Evolutionary conservation across 2,797 vertebrate genomes (phyloP).

Genomic region (Vireo griseus): DNA sequence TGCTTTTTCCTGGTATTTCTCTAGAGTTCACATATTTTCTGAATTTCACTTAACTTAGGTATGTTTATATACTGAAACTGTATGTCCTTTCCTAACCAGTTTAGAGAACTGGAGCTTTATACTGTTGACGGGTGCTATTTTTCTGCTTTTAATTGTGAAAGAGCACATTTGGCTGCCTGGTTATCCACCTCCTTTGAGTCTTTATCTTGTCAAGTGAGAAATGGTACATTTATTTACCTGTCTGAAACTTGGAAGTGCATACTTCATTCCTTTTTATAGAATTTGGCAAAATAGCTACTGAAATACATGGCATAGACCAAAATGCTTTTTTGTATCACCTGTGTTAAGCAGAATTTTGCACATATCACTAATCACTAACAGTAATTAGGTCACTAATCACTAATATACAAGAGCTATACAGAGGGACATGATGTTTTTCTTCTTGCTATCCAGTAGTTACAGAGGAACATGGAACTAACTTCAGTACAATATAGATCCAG

Average conservation of each 20-base stretch:
- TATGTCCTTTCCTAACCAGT: conserved; percentile 32
- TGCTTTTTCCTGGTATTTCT: not conserved
- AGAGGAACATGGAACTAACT: not conserved
- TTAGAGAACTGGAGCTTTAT: conserved; percentile 16
- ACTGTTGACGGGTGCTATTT: not conserved
- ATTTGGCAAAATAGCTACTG: not conserved
- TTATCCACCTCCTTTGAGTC: conserved; percentile 13
- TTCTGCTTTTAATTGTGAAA: conserved; percentile 32
- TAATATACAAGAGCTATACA: not conserved
- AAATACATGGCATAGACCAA: not conserved
- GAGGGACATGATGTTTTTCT: not conserved
- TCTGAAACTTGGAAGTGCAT: not conserved
- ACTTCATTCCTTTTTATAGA: not conserved
- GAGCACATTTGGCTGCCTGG: not conserved
- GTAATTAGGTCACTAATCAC: not conserved
- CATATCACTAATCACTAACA: not conserved
- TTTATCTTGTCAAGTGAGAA: conserved; percentile 36
- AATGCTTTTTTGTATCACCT: not conserved
- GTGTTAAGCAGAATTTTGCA: not conserved
- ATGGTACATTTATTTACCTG: conserved; percentile 13
- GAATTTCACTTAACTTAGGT: not conserved
- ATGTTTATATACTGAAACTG: not conserved
- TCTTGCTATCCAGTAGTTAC: not conserved
- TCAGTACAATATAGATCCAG: not conserved
- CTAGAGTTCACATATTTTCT: not conserved